phyloP scores from a whole-genome alignment of 2,888 invertebrate species.

The Parnassius apollo region DNA sequence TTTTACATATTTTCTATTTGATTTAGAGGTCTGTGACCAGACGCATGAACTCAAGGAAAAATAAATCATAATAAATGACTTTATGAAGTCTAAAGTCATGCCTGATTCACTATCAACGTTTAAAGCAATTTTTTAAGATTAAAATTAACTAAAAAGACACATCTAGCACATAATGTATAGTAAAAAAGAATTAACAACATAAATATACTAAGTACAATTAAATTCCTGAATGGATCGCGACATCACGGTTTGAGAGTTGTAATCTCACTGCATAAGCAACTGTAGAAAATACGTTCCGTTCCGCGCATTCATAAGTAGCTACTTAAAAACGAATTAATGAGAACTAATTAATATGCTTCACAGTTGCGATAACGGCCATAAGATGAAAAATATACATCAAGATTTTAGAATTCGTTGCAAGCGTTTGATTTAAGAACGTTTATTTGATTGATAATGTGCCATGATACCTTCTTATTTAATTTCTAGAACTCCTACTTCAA shows the following conservation, averaged over 20 bases:
- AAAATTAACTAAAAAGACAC: background rate
- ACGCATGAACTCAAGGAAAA: constrained; percentile 2
- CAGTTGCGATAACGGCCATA: constrained; percentile 16
- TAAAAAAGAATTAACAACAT: too few species aligned
- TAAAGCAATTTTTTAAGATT: constrained; percentile 22
- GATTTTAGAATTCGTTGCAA: too few species aligned
- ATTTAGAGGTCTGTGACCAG: constrained; percentile 1
- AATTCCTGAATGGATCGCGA: background rate
- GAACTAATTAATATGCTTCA: constrained; percentile 32
- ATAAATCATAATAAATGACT: constrained; percentile 12
- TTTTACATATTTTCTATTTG: background rate
- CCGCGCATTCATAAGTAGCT: constrained; percentile 32
- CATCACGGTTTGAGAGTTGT: constrained; percentile 29
- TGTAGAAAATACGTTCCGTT: constrained; percentile 35
- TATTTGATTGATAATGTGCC: too few species aligned
- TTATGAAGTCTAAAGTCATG: constrained; percentile 25
- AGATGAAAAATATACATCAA: background rate
- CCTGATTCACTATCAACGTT: constrained; percentile 26
- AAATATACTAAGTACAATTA: constrained; percentile 1
- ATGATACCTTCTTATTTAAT: too few species aligned
- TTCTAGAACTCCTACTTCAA: too few species aligned
- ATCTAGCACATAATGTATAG: too few species aligned
- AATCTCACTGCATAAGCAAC: constrained; percentile 35
- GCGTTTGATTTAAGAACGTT: too few species aligned
- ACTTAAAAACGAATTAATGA: constrained; percentile 34